A percentile compares a stretch with the other conserved stretches of the same genome.
These are phyloP conservation scores for Erethizon dorsatum DNA, from an alignment of 2,797 vertebrate genomes.

Conservation along the genomic window DNA sequence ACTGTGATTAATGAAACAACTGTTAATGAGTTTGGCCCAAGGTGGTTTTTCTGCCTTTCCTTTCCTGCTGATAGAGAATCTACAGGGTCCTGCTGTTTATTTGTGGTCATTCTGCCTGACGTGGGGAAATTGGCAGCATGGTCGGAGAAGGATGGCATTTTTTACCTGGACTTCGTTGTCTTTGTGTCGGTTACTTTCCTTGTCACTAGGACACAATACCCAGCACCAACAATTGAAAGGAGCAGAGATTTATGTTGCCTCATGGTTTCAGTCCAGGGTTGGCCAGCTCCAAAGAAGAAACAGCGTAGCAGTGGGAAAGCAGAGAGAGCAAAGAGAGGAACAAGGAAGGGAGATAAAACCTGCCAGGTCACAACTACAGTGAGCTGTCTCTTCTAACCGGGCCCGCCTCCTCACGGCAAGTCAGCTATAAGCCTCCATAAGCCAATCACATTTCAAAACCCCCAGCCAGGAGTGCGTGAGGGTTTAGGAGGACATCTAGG, in stretches of 20 bases:
- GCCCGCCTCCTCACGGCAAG: background rate
- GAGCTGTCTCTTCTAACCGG: background rate
- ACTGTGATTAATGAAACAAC: slow-evolving; percentile 90
- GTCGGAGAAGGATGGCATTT: background rate
- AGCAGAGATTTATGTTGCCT: background rate
- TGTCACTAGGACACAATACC: background rate
- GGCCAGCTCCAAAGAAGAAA: background rate
- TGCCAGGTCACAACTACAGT: background rate
- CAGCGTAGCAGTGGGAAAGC: background rate
- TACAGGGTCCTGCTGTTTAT: background rate
- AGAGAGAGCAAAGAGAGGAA: background rate
- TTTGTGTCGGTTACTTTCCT: background rate
- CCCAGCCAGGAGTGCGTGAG: background rate
- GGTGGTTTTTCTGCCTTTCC: slow-evolving; percentile 82
- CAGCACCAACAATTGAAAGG: background rate
- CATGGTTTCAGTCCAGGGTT: background rate
- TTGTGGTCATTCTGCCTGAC: slow-evolving; percentile 16
- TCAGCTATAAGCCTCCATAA: background rate
- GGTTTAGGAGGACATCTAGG: background rate
- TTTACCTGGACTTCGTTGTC: background rate
- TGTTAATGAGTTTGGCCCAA: slow-evolving; percentile 85
- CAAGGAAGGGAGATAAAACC: background rate
- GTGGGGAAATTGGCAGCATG: background rate
- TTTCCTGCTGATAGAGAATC: slow-evolving; percentile 78
- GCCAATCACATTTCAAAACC: background rate